Evolutionary conservation across 2,888 invertebrate species (phyloP), one percentile per base, ranked within the genome.

Genomic region (Eupelmus urozonus): DNA sequence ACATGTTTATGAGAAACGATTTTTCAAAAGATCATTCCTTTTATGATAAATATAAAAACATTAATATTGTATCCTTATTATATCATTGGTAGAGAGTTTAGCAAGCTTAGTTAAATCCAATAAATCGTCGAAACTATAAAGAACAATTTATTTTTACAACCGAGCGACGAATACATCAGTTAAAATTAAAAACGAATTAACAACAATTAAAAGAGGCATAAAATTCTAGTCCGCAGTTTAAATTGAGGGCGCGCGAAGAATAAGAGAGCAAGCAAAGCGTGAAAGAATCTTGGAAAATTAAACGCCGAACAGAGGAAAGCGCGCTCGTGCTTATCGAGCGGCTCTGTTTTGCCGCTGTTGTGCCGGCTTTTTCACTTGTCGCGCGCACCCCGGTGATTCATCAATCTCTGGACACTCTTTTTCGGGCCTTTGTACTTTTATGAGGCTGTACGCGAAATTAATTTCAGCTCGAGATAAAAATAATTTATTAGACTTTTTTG

Each of bases 281-380:
- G 67, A 45, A 69, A 65, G 63, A 65, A 74, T 73, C 67, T 62
- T 70, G 53, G 45, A 60, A 77, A 77, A 71, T 77, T 34, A 55
- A 77, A 72, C 72, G 71, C 66, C 74, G n/a, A 20, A 53, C 29
- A 53, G 23, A 13, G 29, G 11, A n/a, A 40, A 49, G n/a, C 27
- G 16, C 1, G 49, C 23, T 18, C 45, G 23, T 42, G 18, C 51
- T 34, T 34, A 45, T 20, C 49, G n/a, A 16, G 16, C n/a, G 49
- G 5, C 9, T 5, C 34, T 49, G 67, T 45, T 20, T 23, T n/a
- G 29, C 25, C 45, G 45, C n/a, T n/a, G 34, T 34, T 9, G 34
- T 34, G 9, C 9, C 9, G 16, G 40, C n/a, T 57, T 57, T 57
- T 53, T 51, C 65, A 25, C 25, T 40, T 1, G 29, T 13, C 18